Base-by-base conservation (phyloP, 2,888 invertebrate species). In the Caenorhabditis imperialis region DNA sequence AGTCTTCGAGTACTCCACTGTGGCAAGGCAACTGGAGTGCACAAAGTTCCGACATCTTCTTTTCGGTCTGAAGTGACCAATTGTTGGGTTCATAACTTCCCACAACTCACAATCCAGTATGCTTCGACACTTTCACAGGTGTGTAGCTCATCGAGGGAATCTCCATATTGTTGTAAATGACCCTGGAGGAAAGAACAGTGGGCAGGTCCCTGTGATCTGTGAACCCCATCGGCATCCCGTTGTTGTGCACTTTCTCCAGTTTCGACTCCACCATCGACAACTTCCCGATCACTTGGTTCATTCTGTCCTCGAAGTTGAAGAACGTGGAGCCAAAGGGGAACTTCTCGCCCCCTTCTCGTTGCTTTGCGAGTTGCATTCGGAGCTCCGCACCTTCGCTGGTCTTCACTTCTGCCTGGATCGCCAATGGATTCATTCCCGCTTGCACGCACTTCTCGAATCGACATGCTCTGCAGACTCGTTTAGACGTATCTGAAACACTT, bases 351-450 rank as follows among this genome's bases (percentile, higher is more conserved):
- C 16, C 55, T 8, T 14, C 37, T 14, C 47, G 48, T 16, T 63
- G 54, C 42, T 55, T 38, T 8, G 55, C 65, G 10, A 65, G 55
- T 20, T 55, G 18, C 25, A 42, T 55, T 18, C 50, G 48, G 14
- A 63, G 38, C 47, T 48, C 30, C 7, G 47, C 40, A 3, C 63
- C 63, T 16, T 63, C 63, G 16, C 54, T 40, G n/a, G 63, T 54
- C 18, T 54, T 54, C 20, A 54, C 47, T 47, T 63, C 63, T 16
- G 63, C 63, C 33, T 63, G 63, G 22, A 63, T 63, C 12, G 63
- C 54, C 63, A 63, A 33, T 20, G 72, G 72, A 58, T 71, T 71
- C 71, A 71, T 71, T 44, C 71, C 71, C 1, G 57, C 44, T 27
- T 57, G 50, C 6, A 71, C 63, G 51, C 72, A 72, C 45, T 63